A percentile compares a stretch with the other conserved stretches of the same genome.
Evolutionary conservation across 1,140 invertebrate species (phyloP).

Genomic region (Leptestheria dahalacensis): DNA sequence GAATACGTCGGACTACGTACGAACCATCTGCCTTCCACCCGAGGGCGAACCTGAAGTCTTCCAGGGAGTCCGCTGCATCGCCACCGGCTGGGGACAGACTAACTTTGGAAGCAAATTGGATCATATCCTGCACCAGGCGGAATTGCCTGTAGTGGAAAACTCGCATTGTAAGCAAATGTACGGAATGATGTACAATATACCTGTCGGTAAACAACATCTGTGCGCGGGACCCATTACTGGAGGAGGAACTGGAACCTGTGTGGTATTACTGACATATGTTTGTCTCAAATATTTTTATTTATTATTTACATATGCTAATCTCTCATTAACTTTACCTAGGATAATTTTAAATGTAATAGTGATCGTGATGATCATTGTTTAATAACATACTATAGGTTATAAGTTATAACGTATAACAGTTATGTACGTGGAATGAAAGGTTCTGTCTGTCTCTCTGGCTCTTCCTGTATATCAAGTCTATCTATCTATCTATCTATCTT

Average conservation of each 20-base stretch:
- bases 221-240: slow-evolving; percentile 64
- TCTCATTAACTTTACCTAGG: background rate
- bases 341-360: no score
- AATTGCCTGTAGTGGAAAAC: slow-evolving; percentile 46
- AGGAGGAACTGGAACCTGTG: slow-evolving; percentile 67
- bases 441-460: no score
- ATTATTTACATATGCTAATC: background rate
- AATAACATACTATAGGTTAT: no score
- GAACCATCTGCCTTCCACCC: background rate
- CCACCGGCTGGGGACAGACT: slow-evolving; percentile 1
- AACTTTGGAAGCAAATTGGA: slow-evolving; percentile 35
- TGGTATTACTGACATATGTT: no score
- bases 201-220: slow-evolving; percentile 60
- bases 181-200: slow-evolving; percentile 36
- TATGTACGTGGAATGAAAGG: no score
- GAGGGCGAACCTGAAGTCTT: background rate
- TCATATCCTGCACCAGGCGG: slow-evolving; percentile 54
- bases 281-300: background rate
- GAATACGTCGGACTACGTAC: background rate
- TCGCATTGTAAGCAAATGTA: slow-evolving; percentile 27
- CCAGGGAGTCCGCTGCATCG: background rate
- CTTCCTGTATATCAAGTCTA: no score
- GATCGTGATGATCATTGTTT: no score
- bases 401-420: no score
- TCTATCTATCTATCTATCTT: no score